These are phyloP conservation scores for Battus philenor DNA, from an alignment of 1,140 invertebrate species.

Conservation along the genomic window DNA sequence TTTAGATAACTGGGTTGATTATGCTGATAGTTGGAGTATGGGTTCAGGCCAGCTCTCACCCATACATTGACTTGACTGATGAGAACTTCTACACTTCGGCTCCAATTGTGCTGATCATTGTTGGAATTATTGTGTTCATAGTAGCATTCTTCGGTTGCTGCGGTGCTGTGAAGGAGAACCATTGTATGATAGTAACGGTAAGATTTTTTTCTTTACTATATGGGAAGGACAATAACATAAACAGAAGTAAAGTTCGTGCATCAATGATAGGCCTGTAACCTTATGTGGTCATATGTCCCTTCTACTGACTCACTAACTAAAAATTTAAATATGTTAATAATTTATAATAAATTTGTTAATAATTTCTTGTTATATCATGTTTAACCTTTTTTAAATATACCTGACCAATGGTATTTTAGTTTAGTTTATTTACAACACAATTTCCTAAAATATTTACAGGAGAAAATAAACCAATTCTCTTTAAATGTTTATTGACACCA, in stretches of 20 bases:
- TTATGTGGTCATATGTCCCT: neutral
- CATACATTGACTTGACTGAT: constrained; percentile 76
- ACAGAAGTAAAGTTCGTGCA: neutral
- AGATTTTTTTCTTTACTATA: constrained; percentile 36
- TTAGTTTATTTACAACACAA: no score
- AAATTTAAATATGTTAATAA: neutral
- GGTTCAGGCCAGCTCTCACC: constrained; percentile 79
- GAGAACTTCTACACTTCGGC: constrained; percentile 81
- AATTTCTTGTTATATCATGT: no score
- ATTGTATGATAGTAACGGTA: constrained; percentile 91
- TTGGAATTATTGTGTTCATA: constrained; percentile 89
- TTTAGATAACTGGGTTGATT: constrained; percentile 85
- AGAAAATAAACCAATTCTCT: no score
- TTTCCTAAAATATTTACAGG: no score
- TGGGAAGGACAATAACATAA: neutral
- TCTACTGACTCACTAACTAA: neutral
- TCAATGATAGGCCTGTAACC: neutral
- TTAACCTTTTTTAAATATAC: no score
- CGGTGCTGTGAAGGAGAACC: constrained; percentile 89
- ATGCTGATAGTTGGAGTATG: constrained; percentile 85
- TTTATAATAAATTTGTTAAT: neutral
- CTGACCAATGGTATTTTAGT: no score
- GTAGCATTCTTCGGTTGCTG: constrained; percentile 94
- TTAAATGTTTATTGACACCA: no score
- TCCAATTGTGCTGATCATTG: constrained; percentile 87